Base-by-base conservation (phyloP, 2,113 vertebrate genomes). In the Struthidea cinerea region DNA sequence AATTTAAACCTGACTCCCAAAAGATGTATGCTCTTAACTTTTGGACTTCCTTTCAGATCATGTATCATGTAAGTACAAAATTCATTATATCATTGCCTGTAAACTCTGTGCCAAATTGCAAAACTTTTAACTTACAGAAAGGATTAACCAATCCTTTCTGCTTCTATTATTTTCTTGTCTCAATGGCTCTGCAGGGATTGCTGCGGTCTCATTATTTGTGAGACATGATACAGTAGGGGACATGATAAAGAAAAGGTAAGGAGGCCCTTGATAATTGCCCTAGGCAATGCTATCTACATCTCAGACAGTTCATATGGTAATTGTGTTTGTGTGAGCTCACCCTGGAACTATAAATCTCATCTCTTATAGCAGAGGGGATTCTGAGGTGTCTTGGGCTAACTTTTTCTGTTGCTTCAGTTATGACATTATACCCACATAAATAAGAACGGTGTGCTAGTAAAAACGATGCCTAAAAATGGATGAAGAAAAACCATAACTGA, bases 11-110 rank as follows among this genome's bases (percentile, higher is more conserved):
- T 91, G 95, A 94, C 88, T 84, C 81, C 35, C 35, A 83, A 79
- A 97, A 97, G 94, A 94, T 78, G 75, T 92, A 96, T 84, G 86
- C 28, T 71, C 78, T 94, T 97, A 95, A 96, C 64, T 97, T 97
- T 83, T 96, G 94, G 91, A 96, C 88, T 97, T 95, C 93, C 93
- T 94, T 96, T 96, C 73, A 97, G 91, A 96, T 97, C 95, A 94
- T 91, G 86, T 97, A 96, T 97, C 94, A 95, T 95, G 64, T 84
- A 96, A 97, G 78, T 89, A 95, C 75, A 94, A 94, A 94, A 95
- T 94, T 96, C 69, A 87, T 96, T 95, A 71, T 96, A 93, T 87
- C 92, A 85, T 73, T 94, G 60, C 78, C 80, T 78, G 85, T 73
- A 96, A 91, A 95, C 44, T 55, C 88, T 79, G 88, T 96, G 96